Evolutionary conservation across 2,113 vertebrate genomes (phyloP), one percentile per base, ranked within the genome.

Genomic region (Puffinus mauretanicus): DNA sequence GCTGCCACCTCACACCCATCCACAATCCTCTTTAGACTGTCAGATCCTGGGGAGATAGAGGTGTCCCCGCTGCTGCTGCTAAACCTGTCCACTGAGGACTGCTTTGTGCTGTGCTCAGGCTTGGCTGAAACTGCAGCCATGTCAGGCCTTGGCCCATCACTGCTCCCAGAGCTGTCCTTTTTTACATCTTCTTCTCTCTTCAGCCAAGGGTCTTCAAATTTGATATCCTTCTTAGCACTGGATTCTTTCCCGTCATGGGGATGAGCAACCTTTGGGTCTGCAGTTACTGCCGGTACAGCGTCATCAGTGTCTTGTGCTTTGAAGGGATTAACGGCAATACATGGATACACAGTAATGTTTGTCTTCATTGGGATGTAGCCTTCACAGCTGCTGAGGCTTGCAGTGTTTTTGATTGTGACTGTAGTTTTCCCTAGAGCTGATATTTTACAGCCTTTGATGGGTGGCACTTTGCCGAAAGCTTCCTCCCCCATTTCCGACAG

Each of bases 141-240:
- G 73, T 99, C 98, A 62, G 87, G 79, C 40, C 51, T 72, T 25
- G 52, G 52, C 32, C 70, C 91, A 6, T 95, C 96, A 4, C 27
- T 58, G 47, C 86, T 91, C 66, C 29, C 94, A 29, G 25, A 52
- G 3, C 29, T 93, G 36, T 98, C 97, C 24, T 76, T 97, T 86
- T 96, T 97, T 3, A 94, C 88, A 62, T 98, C 97, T 16, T 98
- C 98, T 86, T 99, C 98, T n/a, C 99, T 98, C 96, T 99, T 99
- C 85, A 99, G 96, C 99, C 99, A 99, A 55, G 99, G 99, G 95
- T 99, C 99, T 87, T 99, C 99, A 95, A 99, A 99, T 69, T 92
- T 98, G 51, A 98, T 98, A 72, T 99, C 98, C 46, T 97, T 96
- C 73, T 98, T 98, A 38, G 96, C 92, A 44, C 47, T 95, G 64